phyloP scores from a whole-genome alignment of 2,113 vertebrate genomes.

The Stigmatopora argus region DNA sequence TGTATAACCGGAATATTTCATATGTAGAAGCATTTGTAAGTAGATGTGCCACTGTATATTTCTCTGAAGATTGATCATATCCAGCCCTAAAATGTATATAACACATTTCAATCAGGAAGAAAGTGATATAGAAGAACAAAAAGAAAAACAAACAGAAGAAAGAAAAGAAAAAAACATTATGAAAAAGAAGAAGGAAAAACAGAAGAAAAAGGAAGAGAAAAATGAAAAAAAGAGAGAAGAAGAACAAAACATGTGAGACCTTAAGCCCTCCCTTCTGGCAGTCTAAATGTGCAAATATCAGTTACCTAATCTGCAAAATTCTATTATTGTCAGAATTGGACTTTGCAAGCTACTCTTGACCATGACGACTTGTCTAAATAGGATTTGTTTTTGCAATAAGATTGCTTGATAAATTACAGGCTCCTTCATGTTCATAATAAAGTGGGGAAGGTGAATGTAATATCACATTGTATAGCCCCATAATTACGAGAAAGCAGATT shows the following conservation, averaged over 20 bases:
- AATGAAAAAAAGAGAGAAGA: background rate
- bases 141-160: too few species aligned
- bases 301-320: background rate
- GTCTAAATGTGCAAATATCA: background rate
- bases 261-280: background rate
- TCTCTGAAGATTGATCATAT: too few species aligned
- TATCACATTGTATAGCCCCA: slow-evolving; percentile 15
- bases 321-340: background rate
- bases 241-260: background rate
- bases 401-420: slow-evolving; percentile 10
- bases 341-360: slow-evolving; percentile 3
- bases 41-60: too few species aligned
- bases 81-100: too few species aligned
- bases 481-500: slow-evolving; percentile 64
- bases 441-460: slow-evolving; percentile 4
- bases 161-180: too few species aligned
- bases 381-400: slow-evolving; percentile 9
- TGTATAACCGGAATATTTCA: too few species aligned
- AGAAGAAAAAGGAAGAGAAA: background rate
- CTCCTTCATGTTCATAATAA: slow-evolving; percentile 3
- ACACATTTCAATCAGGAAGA: too few species aligned
- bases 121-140: too few species aligned
- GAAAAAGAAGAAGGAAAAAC: background rate
- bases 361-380: background rate
- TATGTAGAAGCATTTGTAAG: too few species aligned